Conservation (phyloP, 2,113 vertebrate species). For the Phaethornis superciliosus region DNA sequence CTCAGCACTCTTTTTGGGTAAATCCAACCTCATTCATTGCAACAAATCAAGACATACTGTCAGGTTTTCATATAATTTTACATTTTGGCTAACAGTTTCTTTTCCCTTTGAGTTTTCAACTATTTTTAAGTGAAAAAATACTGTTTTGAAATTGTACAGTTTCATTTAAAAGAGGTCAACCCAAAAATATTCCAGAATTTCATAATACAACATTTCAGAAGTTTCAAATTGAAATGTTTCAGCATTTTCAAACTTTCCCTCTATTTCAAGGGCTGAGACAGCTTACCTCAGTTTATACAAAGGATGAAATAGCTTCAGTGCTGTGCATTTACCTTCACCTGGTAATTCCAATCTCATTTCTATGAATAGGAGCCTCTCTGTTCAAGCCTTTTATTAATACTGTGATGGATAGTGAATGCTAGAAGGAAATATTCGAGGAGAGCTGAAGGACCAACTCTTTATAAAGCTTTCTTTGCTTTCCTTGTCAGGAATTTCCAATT, state of each 20-base stretch:
- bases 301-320: neutral
- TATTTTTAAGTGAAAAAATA: neutral
- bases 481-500: neutral
- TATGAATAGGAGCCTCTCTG: neutral
- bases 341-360: neutral
- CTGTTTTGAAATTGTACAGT: neutral
- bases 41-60: neutral
- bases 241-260: neutral
- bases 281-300: neutral
- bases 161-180: neutral
- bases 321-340: neutral
- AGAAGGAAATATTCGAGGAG: neutral
- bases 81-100: neutral
- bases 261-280: neutral
- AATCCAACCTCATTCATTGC: neutral
- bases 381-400: neutral
- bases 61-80: conserved; percentile 12
- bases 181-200: neutral
- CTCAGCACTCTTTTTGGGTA: neutral
- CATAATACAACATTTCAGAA: neutral
- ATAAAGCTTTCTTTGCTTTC: neutral
- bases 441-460: neutral
- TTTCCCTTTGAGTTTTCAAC: neutral
- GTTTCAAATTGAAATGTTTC: neutral
- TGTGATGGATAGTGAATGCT: neutral